Evolutionary conservation across 2,797 vertebrate species (phyloP), one percentile per base, ranked within the genome.

Genomic region (Lophius americanus): DNA sequence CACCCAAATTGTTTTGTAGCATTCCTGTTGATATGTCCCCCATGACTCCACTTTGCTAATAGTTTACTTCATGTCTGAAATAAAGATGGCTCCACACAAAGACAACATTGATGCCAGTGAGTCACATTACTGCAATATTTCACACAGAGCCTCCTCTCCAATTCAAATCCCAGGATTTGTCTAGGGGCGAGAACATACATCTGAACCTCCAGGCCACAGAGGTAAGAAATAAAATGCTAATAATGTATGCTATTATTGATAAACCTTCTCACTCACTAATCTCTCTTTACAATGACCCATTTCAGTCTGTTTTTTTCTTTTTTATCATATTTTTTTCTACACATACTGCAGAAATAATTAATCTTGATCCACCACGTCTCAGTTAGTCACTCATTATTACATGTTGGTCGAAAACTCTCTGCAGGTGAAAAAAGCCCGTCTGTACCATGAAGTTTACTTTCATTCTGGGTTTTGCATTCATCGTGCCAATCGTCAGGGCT

Each of bases 21-120:
- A 75, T 80, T 83, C 73, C 52, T 52, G 6, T 79, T 64, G 74
- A 69, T 70, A 81, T 80, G 79, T 92, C 78, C 68, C 89, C 79
- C 89, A 84, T 95, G 94, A 93, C 84, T 93, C 74, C 58, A 84
- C 88, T 94, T 92, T 77, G 69, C 76, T 93, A 93, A 95, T 92
- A 54, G 81, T 73, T 78, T 56, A 70, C 93, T 90, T 88, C 72
- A 88, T 81, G 92, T 91, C 83, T 57, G 70, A 79, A 92, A 94
- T 94, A 83, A 93, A 78, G 66, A 58, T 56, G 58, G 8, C 51
- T 49, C 37, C 4, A 44, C 59, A 93, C 91, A 93, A 90, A 90
- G 85, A 70, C 32, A 6, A 37, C 63, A 85, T 90, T 92, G 85
- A 92, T 76, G 65, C 76, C 44, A 54, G 66, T 54, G 65, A 57